Evolutionary conservation across 2,797 vertebrate species (phyloP), one percentile per base, ranked within the genome.

Genomic region (Threskiornis aethiopicus): DNA sequence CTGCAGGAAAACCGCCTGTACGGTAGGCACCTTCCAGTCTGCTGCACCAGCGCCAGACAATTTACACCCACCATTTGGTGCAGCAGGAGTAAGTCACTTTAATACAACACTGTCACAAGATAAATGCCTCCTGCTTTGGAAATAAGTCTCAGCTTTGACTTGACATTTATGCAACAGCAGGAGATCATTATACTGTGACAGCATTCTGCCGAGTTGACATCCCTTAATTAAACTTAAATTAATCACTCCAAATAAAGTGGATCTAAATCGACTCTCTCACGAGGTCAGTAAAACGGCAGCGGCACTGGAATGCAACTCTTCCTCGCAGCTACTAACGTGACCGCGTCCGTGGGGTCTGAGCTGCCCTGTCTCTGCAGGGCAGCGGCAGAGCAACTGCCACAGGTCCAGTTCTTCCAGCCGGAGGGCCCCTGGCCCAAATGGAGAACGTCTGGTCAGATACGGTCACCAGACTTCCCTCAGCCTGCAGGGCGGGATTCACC

Each of bases 101-200:
- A 89, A 96, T 95, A 90, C 90, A 96, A 70, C 84, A 78, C 91
- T 95, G 89, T 91, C 92, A 94, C 93, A 95, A 95, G 94, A 97
- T 91, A 95, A 97, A 96, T 88, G 94, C 87, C 92, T 97, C 84
- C 94, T 93, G 95, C 90, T 89, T 91, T 91, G 87, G 93, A 97
- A 96, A 15, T 83, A 89, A 97, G 93, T 93, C 69, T 58, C 89
- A 59, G 93, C 92, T 93, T 87, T 91, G 92, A 96, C 93, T 94
- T 96, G 92, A 96, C 89, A 96, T 96, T 97, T 97, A 95, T 86
- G 93, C 87, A 97, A 92, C 97, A 97, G 96, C 95, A 92, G 97
- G 97, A 97, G 95, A 97, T 97, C 96, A 94, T 97, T 97, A 95
- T 84, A 80, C 82, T 92, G 78, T 96, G 96, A 97, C 96, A 97